phyloP scores from a whole-genome alignment of 1,140 invertebrate species.

The Lordiphosa collinella region DNA sequence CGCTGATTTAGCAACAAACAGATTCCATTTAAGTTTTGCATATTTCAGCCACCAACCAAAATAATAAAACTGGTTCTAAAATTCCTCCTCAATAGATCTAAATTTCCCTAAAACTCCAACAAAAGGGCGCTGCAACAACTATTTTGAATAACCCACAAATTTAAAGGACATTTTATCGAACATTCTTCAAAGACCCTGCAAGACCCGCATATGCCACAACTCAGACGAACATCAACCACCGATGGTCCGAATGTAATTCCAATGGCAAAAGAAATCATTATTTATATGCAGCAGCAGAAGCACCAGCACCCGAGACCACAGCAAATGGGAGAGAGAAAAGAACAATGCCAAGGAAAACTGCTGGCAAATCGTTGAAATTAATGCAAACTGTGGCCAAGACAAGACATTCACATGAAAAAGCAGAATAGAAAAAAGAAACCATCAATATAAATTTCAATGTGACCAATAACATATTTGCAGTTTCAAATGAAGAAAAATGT shows the following conservation, averaged over 20 bases:
- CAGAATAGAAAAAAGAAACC: slow-evolving; percentile 1
- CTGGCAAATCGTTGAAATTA: slow-evolving; percentile 28
- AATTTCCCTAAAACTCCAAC: too few relatives aligned
- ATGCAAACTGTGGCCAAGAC: slow-evolving; percentile 53
- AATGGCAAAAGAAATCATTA: slow-evolving; percentile 47
- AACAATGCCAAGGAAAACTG: slow-evolving; percentile 1
- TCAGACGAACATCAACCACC: too few relatives aligned
- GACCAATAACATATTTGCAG: slow-evolving; percentile 46
- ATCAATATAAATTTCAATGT: slow-evolving; percentile 61
- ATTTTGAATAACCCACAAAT: background rate
- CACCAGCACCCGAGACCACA: slow-evolving; percentile 22
- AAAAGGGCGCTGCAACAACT: too few relatives aligned
- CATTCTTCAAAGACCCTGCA: too few relatives aligned
- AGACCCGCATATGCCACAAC: too few relatives aligned
- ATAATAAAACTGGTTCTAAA: too few relatives aligned
- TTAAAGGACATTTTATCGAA: background rate
- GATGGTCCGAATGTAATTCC: background rate
- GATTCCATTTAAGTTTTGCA: too few relatives aligned
- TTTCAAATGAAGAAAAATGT: slow-evolving; percentile 48
- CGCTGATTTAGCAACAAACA: background rate
- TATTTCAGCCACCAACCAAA: too few relatives aligned
- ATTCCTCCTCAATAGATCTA: too few relatives aligned
- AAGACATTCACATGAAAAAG: slow-evolving; percentile 11
- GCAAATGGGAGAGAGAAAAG: slow-evolving; percentile 14
- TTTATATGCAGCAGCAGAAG: slow-evolving; percentile 33